These are phyloP conservation scores for Melanotaenia maccullochi DNA, from an alignment of 2,797 vertebrate species.

Conservation along the genomic window DNA sequence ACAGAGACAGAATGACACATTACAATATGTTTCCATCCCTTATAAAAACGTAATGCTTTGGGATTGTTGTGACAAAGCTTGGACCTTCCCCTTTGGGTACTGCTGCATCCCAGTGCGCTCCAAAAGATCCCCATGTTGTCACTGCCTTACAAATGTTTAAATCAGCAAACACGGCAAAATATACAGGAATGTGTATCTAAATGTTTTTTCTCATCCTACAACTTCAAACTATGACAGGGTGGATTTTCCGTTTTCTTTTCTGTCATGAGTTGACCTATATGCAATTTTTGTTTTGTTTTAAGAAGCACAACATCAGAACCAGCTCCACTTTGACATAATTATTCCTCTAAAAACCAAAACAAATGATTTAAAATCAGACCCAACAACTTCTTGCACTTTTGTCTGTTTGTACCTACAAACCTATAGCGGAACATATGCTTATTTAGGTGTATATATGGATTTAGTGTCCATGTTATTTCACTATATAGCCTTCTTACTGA, in stretches of 20 bases:
- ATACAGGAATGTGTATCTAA: conserved; percentile 47
- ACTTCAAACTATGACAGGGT: conserved; percentile 24
- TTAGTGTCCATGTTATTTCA: conserved; percentile 55
- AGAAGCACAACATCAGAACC: conserved; percentile 59
- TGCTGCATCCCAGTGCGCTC: conserved; percentile 38
- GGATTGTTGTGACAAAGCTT: conserved; percentile 35
- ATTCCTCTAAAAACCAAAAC: conserved; percentile 36
- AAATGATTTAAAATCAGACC: conserved; percentile 14
- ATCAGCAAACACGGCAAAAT: conserved; percentile 18
- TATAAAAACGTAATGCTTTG: conserved; percentile 10
- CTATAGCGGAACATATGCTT: conserved; percentile 66
- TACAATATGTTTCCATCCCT: background rate
- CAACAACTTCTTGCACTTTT: conserved; percentile 54
- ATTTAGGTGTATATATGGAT: conserved; percentile 57
- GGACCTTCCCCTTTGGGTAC: conserved; percentile 32
- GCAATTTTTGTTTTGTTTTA: conserved; percentile 35
- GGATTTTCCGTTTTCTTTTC: background rate
- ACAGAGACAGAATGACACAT: conserved; percentile 1
- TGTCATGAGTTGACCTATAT: conserved; percentile 24
- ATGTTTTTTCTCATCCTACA: conserved; percentile 42
- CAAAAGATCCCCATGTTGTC: conserved; percentile 24
- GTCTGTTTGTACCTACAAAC: conserved; percentile 58
- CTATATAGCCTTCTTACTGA: conserved; percentile 56
- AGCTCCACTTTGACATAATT: conserved; percentile 8
- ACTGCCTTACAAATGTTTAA: conserved; percentile 49